phyloP scores from a whole-genome alignment of 1,140 invertebrate genomes.

The Sminthurides bifidus region DNA sequence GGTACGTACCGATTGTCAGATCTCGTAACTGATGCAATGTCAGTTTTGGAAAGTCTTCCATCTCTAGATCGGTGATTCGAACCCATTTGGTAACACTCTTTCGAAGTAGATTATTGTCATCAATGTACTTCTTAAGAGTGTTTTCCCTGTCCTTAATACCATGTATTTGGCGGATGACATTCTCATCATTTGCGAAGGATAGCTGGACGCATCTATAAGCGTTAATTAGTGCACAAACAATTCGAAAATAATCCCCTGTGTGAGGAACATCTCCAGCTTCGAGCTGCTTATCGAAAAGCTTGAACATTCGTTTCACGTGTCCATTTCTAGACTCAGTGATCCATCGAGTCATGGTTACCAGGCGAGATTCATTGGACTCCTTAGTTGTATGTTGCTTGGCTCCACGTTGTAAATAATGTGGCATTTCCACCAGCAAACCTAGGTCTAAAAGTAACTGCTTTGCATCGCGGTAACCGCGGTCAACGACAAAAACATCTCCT shows the following conservation, averaged over 20 bases:
- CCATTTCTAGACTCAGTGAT: slow-evolving; percentile 14
- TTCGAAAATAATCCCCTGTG: neutral
- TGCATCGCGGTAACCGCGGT: slow-evolving; percentile 4
- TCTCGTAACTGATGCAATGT: neutral
- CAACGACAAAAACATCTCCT: slow-evolving; percentile 12
- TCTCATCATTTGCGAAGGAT: neutral
- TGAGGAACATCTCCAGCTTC: neutral
- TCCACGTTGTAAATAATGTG: neutral
- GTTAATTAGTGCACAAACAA: slow-evolving; percentile 11
- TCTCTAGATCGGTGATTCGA: neutral
- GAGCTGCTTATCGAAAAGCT: neutral
- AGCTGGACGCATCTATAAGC: neutral
- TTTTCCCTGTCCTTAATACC: neutral
- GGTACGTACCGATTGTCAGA: neutral
- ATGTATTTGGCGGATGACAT: neutral
- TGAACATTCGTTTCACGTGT: neutral
- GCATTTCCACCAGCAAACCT: neutral
- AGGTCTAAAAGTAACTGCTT: neutral
- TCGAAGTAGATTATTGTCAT: neutral
- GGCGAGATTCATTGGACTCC: neutral
- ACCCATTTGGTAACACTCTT: neutral
- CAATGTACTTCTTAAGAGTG: neutral
- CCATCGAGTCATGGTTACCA: slow-evolving; percentile 6
- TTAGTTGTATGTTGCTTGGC: neutral
- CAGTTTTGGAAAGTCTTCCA: slow-evolving; percentile 6